phyloP scores from a whole-genome alignment of 2,888 invertebrate species.

The Amiota minor region DNA sequence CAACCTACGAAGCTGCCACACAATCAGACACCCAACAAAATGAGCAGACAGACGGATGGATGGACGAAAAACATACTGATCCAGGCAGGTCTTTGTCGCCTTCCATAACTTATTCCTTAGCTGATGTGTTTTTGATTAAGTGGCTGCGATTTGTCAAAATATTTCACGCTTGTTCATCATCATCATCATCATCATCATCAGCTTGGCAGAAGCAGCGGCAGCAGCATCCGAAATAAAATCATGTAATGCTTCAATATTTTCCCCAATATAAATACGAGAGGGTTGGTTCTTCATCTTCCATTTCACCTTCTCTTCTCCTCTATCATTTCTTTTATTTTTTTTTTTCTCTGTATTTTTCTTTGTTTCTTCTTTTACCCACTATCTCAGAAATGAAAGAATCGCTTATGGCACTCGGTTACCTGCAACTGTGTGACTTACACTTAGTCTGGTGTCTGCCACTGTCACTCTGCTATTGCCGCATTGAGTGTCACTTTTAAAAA shows the following conservation, averaged over 20 bases:
- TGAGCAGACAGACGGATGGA: neutral
- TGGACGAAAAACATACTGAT: neutral
- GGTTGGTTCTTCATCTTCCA: slow-evolving; percentile 23
- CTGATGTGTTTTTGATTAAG: slow-evolving; percentile 69
- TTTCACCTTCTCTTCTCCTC: no score
- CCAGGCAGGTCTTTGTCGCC: neutral
- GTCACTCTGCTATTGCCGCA: neutral
- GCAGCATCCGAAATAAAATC: slow-evolving; percentile 47
- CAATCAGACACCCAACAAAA: neutral
- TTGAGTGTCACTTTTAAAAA: slow-evolving; percentile 56
- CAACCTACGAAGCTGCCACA: slow-evolving; percentile 3
- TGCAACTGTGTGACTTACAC: slow-evolving; percentile 62
- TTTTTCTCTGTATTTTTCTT: slow-evolving; percentile 16
- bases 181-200: slow-evolving; percentile 41
- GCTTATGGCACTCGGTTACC: slow-evolving; percentile 57
- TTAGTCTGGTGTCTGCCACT: slow-evolving; percentile 16
- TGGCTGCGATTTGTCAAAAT: slow-evolving; percentile 69
- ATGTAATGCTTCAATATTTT: no score
- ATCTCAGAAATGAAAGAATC: slow-evolving; percentile 45
- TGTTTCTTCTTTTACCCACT: no score
- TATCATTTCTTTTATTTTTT: slow-evolving; percentile 50
- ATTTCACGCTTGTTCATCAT: slow-evolving; percentile 58
- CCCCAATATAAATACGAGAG: slow-evolving; percentile 17
- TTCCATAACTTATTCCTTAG: slow-evolving; percentile 58
- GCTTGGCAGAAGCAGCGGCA: slow-evolving; percentile 50